A percentile compares a stretch with the other conserved stretches of the same genome.
These are phyloP conservation scores for Laspeyria flexula DNA, from an alignment of 2,888 invertebrate genomes.

Conservation along the genomic window DNA sequence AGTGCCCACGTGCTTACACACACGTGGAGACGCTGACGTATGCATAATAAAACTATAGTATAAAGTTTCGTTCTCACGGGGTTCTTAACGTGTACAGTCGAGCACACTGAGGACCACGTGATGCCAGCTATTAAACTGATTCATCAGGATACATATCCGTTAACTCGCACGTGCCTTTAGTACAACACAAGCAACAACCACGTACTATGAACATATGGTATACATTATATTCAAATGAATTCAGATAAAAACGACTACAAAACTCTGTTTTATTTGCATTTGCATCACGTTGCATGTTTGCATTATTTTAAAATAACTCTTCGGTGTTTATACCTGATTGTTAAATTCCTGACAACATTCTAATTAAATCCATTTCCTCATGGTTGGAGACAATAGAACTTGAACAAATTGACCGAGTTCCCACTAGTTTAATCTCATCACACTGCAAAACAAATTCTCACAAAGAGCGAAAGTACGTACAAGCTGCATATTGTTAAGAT, in stretches of 20 bases:
- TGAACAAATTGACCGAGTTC: slow-evolving; percentile 61
- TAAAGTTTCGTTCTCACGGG: slow-evolving; percentile 50
- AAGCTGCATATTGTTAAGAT: slow-evolving; percentile 48
- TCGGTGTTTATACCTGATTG: slow-evolving; percentile 30
- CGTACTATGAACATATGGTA: slow-evolving; percentile 37
- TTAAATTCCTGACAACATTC: slow-evolving; percentile 50
- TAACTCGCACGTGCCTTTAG: slow-evolving; percentile 56
- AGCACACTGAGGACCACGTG: slow-evolving; percentile 56
- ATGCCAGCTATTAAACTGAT: slow-evolving; percentile 66
- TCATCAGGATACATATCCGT: slow-evolving; percentile 65
- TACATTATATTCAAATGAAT: slow-evolving; percentile 40
- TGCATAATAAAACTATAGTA: slow-evolving; percentile 39
- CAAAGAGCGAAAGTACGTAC: slow-evolving; percentile 64
- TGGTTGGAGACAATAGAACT: slow-evolving; percentile 51
- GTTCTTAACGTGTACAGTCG: slow-evolving; percentile 56
- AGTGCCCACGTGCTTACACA: slow-evolving; percentile 31
- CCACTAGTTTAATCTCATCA: slow-evolving; percentile 49
- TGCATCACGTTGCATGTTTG: neutral
- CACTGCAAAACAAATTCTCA: slow-evolving; percentile 46
- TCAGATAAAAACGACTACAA: slow-evolving; percentile 20
- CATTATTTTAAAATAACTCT: neutral
- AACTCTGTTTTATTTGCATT: neutral
- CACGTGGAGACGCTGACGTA: slow-evolving; percentile 34
- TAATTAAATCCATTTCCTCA: slow-evolving; percentile 55
- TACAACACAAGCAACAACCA: slow-evolving; percentile 3